Percentiles rank a stretch among this genome's conserved stretches.
Conservation (phyloP, 2,113 vertebrate species). For the Steatornis caripensis region DNA sequence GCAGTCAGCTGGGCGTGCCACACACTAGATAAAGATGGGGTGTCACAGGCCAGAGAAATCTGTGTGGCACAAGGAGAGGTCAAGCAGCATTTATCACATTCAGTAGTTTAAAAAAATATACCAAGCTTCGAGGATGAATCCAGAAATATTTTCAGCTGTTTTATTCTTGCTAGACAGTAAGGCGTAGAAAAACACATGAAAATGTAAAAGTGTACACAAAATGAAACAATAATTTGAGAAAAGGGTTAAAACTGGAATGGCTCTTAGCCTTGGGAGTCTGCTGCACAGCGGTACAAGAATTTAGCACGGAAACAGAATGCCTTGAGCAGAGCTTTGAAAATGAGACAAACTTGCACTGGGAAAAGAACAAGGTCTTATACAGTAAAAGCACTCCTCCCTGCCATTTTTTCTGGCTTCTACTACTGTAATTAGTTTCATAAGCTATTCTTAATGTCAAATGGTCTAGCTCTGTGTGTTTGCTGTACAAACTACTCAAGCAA, state of each 20-base stretch:
- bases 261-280: background rate
- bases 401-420: background rate
- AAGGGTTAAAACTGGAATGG: background rate
- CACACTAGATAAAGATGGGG: background rate
- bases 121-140: background rate
- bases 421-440: background rate
- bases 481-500: background rate
- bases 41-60: background rate
- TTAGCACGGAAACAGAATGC: background rate
- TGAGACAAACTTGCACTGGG: background rate
- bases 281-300: background rate
- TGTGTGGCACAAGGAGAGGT: background rate
- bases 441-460: background rate
- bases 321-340: background rate
- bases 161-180: background rate
- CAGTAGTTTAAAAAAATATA: background rate
- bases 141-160: background rate
- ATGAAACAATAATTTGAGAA: background rate
- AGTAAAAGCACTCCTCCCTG: background rate
- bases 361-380: background rate
- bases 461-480: background rate
- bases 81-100: background rate
- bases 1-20: background rate
- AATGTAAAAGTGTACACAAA: background rate
- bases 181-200: background rate